Conservation (phyloP, 2,113 vertebrate genomes). For the Murina feae region DNA sequence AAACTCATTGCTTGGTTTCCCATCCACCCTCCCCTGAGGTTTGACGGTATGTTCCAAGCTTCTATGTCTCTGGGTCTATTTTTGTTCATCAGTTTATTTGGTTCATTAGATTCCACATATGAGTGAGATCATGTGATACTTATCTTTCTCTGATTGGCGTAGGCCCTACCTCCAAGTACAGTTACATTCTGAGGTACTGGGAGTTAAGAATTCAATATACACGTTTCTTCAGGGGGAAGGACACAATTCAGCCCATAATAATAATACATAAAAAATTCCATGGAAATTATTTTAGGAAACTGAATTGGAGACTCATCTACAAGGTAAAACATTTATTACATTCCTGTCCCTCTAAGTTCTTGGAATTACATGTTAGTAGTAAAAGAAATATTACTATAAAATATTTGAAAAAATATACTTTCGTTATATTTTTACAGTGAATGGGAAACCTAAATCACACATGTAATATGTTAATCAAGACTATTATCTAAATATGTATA, state of each 20-base stretch:
- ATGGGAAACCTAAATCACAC: not conserved
- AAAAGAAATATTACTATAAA: not conserved
- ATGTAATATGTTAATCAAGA: not conserved
- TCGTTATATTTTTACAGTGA: not conserved
- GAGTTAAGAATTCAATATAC: not conserved
- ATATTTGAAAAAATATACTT: not conserved
- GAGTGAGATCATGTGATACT: too few relatives aligned
- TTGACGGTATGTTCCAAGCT: too few relatives aligned
- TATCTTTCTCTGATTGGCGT: too few relatives aligned
- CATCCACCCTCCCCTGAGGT: too few relatives aligned
- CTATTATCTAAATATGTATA: not conserved
- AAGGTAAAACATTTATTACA: not conserved
- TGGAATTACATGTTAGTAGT: not conserved
- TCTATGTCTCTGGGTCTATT: too few relatives aligned
- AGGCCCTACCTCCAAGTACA: not conserved
- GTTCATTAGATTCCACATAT: too few relatives aligned
- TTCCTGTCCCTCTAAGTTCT: not conserved
- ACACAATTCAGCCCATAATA: not conserved
- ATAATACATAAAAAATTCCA: not conserved
- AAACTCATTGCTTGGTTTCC: too few relatives aligned
- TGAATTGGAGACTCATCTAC: not conserved
- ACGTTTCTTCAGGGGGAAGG: not conserved
- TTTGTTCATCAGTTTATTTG: too few relatives aligned
- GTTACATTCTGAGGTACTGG: not conserved
- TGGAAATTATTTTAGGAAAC: not conserved